These are phyloP conservation scores for Stenolophus ochropezus DNA, from an alignment of 2,888 invertebrate species.

Conservation along the genomic window DNA sequence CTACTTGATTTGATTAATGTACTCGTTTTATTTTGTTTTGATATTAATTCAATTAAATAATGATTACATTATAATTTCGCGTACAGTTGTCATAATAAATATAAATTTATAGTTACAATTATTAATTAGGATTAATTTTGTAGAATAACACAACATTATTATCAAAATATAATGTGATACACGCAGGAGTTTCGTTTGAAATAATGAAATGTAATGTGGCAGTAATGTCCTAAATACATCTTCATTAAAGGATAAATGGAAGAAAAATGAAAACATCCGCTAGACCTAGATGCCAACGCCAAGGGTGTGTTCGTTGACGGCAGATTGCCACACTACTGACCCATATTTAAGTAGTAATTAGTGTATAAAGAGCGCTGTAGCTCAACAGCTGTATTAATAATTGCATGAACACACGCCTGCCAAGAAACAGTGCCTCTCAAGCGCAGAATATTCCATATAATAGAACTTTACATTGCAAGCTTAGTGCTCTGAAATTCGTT, in stretches of 20 bases:
- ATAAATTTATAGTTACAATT: too few relatives aligned
- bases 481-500: background rate
- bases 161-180: background rate
- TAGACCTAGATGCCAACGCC: background rate
- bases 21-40: too few relatives aligned
- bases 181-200: background rate
- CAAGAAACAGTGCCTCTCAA: background rate
- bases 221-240: background rate
- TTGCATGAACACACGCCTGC: conserved; percentile 16
- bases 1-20: too few relatives aligned
- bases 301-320: background rate
- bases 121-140: too few relatives aligned
- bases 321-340: conserved; percentile 30
- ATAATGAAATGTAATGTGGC: background rate
- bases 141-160: too few relatives aligned
- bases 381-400: conserved; percentile 43
- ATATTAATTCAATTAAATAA: too few relatives aligned
- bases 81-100: too few relatives aligned
- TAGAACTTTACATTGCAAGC: background rate
- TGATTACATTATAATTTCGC: too few relatives aligned
- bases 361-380: conserved; percentile 31
- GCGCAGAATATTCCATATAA: background rate
- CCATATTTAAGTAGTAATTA: conserved; percentile 53
- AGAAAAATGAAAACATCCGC: background rate
- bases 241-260: background rate